Conservation (phyloP, 2,797 vertebrate genomes). For the Urocyon cinereoargenteus region DNA sequence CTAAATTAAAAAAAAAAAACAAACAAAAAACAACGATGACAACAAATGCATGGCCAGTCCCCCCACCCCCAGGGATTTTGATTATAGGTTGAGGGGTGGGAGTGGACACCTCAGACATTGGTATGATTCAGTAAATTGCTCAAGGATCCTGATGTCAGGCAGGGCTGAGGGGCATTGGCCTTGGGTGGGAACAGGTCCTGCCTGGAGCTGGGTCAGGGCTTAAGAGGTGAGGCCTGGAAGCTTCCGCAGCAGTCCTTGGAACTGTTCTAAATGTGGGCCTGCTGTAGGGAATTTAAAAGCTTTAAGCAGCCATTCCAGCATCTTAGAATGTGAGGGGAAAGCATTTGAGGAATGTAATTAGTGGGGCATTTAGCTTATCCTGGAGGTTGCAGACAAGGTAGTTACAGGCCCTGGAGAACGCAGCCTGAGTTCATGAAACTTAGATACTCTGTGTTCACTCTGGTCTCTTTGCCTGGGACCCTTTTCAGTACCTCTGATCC, state of each 20-base stretch:
- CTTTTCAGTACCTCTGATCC: neutral
- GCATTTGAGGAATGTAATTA: conserved; percentile 77
- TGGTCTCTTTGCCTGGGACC: neutral
- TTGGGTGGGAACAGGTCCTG: too few species aligned
- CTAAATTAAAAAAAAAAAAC: neutral
- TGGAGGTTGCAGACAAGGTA: neutral
- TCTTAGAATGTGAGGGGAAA: conserved; percentile 37
- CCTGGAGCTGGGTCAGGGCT: neutral
- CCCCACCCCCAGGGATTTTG: neutral
- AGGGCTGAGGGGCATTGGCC: neutral
- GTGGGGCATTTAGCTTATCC: neutral
- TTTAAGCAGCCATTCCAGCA: conserved; percentile 54
- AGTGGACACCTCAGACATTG: neutral
- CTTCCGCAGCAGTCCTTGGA: neutral
- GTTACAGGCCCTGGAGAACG: neutral
- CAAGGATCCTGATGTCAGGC: neutral
- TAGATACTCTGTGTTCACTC: too few species aligned
- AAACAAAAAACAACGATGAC: neutral
- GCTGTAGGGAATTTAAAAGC: conserved; percentile 9
- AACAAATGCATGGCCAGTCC: neutral
- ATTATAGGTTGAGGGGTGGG: neutral
- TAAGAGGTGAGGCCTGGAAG: neutral
- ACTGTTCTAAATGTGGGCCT: neutral
- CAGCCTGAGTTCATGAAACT: neutral
- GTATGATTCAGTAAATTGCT: neutral